Base-by-base conservation (phyloP, 2,888 invertebrate species). In the Brenthis ino region DNA sequence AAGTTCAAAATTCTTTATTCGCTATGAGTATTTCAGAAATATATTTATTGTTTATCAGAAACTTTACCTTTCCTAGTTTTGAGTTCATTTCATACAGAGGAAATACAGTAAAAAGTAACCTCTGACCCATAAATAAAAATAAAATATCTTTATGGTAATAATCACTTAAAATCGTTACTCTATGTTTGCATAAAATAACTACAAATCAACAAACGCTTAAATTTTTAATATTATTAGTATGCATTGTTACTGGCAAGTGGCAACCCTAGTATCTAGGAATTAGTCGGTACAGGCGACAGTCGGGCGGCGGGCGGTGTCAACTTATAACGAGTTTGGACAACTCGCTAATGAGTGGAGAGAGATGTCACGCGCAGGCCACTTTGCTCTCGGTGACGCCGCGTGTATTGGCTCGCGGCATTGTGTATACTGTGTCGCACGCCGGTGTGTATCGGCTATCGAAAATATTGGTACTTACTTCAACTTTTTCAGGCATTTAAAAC, bases 301-400 rank as follows among this genome's bases (percentile, higher is more conserved):
- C 20, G 20, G 13, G 57, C 20, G 16, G 76, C 58, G 70, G 68
- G 66, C 67, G 71, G 76, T 77, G 76, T 80, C 83, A 87, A 89
- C 80, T 90, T 89, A 82, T 89, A 89, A 89, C 88, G 87, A 90
- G 89, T 85, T 88, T 85, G 85, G 88, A 88, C 90, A 88, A 88
- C 82, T 88, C 85, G 86, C 85, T 90, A 89, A 90, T 90, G 90
- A 89, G 89, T 83, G 80, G 77, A 80, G 75, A 74, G 75, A 72
- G 74, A 72, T 71, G 74, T 72, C 73, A 72, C 69, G 68, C 58
- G 50, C 67, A 14, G 70, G 74, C 74, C 72, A 77, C 74, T 72
- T 64, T 64, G 64, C 24, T 3, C 28, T 43, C 48, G 50, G 67
- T 64, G 54, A 64, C 57, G 64, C 57, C n/a, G 68, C 55, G 66